Conservation (phyloP, 2,888 invertebrate species). For the Hydrotaea diabolus region DNA sequence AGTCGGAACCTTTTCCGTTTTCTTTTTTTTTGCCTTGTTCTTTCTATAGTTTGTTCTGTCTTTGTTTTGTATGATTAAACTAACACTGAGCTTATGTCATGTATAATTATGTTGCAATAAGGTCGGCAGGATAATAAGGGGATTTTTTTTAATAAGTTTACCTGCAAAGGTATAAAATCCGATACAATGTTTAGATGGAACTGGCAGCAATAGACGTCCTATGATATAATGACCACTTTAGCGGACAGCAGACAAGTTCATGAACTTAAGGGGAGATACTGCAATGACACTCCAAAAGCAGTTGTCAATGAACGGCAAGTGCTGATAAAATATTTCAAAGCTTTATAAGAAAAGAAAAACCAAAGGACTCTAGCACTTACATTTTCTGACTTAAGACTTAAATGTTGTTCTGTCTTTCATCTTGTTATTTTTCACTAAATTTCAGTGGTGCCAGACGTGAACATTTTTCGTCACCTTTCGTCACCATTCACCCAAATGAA, state of each 20-base stretch:
- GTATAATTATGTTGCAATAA: constrained; percentile 9
- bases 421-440: too few relatives aligned
- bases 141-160: not conserved
- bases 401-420: too few relatives aligned
- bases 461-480: too few relatives aligned
- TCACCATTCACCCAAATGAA: too few relatives aligned
- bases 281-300: too few relatives aligned
- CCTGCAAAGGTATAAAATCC: not conserved
- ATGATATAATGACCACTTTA: constrained; percentile 3
- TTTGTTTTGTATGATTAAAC: constrained; percentile 2
- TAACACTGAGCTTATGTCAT: not conserved
- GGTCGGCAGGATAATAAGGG: not conserved
- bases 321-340: too few relatives aligned
- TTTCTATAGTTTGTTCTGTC: not conserved
- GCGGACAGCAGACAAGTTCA: not conserved
- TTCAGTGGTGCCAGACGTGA: too few relatives aligned
- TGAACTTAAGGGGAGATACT: not conserved
- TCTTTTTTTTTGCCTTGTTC: not conserved
- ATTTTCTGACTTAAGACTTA: too few relatives aligned
- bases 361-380: too few relatives aligned
- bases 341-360: too few relatives aligned
- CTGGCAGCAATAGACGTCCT: not conserved
- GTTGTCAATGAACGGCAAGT: too few relatives aligned
- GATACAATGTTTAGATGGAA: not conserved
- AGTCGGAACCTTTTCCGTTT: not conserved